Evolutionary conservation across 2,113 vertebrate species (phyloP).

Genomic region (Macaca nemestrina): DNA sequence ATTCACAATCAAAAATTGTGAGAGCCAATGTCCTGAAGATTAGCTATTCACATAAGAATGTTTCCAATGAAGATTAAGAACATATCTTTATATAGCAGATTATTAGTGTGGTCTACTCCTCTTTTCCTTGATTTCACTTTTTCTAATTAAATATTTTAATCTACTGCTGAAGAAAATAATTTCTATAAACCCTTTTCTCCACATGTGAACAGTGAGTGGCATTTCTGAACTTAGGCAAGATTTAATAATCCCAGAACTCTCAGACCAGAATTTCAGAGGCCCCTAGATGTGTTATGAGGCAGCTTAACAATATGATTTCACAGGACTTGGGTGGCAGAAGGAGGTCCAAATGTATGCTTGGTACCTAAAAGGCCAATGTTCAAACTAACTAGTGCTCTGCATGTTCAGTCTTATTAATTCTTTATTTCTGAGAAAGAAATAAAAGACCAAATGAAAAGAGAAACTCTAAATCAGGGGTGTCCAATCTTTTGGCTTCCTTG

Average conservation of each 20-base stretch:
- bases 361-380: background rate
- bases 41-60: conserved; percentile 8
- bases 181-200: background rate
- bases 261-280: background rate
- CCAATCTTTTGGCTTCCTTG: too few species aligned
- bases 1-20: conserved; percentile 29
- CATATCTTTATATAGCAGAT: background rate
- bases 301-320: background rate
- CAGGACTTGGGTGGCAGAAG: background rate
- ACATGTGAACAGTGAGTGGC: background rate
- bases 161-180: background rate
- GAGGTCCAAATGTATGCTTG: background rate
- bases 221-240: conserved; percentile 6
- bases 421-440: conserved; percentile 19
- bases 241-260: conserved; percentile 13
- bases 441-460: background rate
- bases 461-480: too few species aligned
- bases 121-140: conserved; percentile 41
- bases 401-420: background rate
- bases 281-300: too few species aligned
- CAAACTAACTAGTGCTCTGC: background rate
- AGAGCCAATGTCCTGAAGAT: conserved; percentile 12
- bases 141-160: background rate
- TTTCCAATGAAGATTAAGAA: conserved; percentile 48
- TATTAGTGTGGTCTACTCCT: background rate